phyloP scores from a whole-genome alignment of 2,797 vertebrate species.

The Todus mexicanus region DNA sequence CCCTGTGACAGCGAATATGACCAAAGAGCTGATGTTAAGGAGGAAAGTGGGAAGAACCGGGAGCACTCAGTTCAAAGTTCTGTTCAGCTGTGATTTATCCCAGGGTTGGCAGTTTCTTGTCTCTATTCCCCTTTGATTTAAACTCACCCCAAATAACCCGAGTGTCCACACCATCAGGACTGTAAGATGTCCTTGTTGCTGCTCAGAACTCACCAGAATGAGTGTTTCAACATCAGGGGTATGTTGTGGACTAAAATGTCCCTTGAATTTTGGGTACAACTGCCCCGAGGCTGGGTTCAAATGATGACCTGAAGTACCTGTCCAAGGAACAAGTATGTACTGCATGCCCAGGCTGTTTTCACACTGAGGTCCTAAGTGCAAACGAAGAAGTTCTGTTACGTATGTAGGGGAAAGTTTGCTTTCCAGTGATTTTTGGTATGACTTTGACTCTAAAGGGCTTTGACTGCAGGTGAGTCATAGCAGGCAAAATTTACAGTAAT shows the following conservation, averaged over 20 bases:
- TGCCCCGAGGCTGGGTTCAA: neutral
- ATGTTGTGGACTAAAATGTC: neutral
- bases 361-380: neutral
- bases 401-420: neutral
- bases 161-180: neutral
- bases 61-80: slow-evolving; percentile 13
- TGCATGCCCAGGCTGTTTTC: neutral
- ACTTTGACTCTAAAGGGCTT: neutral
- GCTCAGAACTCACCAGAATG: neutral
- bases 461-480: neutral
- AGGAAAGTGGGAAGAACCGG: neutral
- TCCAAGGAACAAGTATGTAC: neutral
- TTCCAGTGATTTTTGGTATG: neutral
- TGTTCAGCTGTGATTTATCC: slow-evolving; percentile 14
- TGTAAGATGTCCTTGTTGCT: neutral
- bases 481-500: neutral
- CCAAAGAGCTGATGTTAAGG: neutral
- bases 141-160: neutral
- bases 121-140: slow-evolving; percentile 23
- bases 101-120: neutral
- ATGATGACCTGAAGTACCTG: slow-evolving; percentile 4
- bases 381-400: neutral
- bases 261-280: neutral
- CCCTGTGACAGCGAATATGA: neutral
- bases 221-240: neutral